These are phyloP conservation scores for Eufriesea mexicana DNA, from an alignment of 1,140 invertebrate genomes.

Conservation along the genomic window DNA sequence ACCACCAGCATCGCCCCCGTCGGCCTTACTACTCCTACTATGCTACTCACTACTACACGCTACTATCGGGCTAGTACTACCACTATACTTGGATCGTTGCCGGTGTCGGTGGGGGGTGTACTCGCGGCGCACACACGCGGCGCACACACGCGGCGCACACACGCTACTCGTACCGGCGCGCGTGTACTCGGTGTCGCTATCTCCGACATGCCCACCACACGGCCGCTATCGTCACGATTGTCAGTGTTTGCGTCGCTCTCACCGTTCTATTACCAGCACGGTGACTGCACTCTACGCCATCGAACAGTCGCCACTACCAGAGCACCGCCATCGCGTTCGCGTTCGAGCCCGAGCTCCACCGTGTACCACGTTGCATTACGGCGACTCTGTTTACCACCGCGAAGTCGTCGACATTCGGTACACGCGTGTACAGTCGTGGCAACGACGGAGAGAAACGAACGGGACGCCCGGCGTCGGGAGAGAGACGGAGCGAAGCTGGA, in stretches of 20 bases:
- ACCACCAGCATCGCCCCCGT: conserved; percentile 8
- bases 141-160: no score
- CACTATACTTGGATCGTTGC: neutral
- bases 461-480: neutral
- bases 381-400: conserved; percentile 40
- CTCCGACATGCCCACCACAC: neutral
- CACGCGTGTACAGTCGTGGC: conserved; percentile 23
- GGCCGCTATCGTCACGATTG: conserved; percentile 24
- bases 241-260: conserved; percentile 21
- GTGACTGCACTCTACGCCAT: conserved; percentile 12
- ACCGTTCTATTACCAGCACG: conserved; percentile 17
- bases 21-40: conserved; percentile 49
- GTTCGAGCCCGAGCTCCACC: neutral
- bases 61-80: conserved; percentile 5
- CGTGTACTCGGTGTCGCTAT: neutral
- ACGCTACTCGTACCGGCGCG: no score
- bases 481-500: neutral
- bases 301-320: neutral
- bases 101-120: neutral
- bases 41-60: neutral
- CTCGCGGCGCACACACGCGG: neutral
- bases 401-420: conserved; percentile 15
- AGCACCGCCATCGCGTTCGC: neutral
- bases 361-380: conserved; percentile 39
- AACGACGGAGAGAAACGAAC: conserved; percentile 23